Evolutionary conservation across 2,797 vertebrate species (phyloP), one percentile per base, ranked within the genome.

Genomic region (Ictinia mississippiensis): DNA sequence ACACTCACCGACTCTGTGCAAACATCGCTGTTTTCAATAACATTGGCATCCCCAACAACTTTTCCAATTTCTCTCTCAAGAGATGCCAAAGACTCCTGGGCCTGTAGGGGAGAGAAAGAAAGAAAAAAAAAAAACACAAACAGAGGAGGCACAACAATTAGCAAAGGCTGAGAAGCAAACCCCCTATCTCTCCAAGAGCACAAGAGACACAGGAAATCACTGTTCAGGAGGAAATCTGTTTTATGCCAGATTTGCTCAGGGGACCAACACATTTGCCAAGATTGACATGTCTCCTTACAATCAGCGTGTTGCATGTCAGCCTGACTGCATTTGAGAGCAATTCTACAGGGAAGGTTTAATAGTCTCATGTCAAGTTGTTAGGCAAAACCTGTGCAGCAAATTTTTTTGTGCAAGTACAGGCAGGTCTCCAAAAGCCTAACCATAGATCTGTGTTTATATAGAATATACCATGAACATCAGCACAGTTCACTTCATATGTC

Each of bases 41-140:
- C 98, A 33, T 98, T 98, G 44, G 97, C 96, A 55, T 99, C 99
- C 91, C 98, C 99, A 7, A 98, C 96, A 94, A 98, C 98, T 96
- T 99, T 99, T 28, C 98, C 98, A 83, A 99, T 98, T 98, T 99
- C 99, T 72, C 98, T 99, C 97, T 99, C 99, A 66, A 99, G 99
- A 95, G 98, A 98, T 94, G 99, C 99, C 96, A 99, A 97, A 86
- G 99, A 99, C 97, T 99, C 99, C 97, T 99, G 99, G 68, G 99
- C 99, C 99, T 99, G 93, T 6, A 92, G 83, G 13, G n/a, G 37
- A 56, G 22, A 33, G 15, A 31, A 31, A 55, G 7, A 31, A 19
- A 29, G 2, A n/a, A 5, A 7, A 10, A 7, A 3, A 15, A 13
- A 28, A 6, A 3, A 4, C 31, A 62, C 38, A 40, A 63, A 22